Base-by-base conservation (phyloP, 2,888 invertebrate genomes). In the Endotricha flammealis region DNA sequence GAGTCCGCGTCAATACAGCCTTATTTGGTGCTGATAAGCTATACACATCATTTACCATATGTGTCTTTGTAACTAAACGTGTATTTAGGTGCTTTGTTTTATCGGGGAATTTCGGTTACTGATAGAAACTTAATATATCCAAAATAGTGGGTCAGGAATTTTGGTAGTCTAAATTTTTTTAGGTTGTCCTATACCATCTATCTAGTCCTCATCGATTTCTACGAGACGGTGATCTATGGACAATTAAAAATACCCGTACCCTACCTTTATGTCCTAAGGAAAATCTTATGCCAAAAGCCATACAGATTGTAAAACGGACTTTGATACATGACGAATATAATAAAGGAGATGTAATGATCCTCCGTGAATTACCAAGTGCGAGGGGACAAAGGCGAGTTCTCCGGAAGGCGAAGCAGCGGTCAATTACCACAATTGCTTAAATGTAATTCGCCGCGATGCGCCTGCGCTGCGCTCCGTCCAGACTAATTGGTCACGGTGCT, bases 341-440 rank as follows among this genome's bases (percentile, higher is more conserved):
- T 39, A 40, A 36, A 46, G 29, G 31, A 36, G 38, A 42, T 34
- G 35, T 24, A 39, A 41, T 41, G 36, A 45, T 39, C 46, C 53
- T 50, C 50, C 48, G 48, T 53, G 58, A 61, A 59, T 57, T 48
- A 51, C 41, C 55, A 57, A 53, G 50, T 57, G 56, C 53, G 53
- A 55, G 62, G 60, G 72, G 70, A 70, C 70, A 64, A 67, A 61
- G 58, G 45, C 57, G 57, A 54, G 45, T 47, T 62, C 62, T 78
- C 78, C 81, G 85, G 85, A 83, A 83, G 77, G 66, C 71, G 69
- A 59, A 50, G 57, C 58, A 67, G 65, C 61, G 66, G 60, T 70
- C 82, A 86, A 85, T 86, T 86, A 83, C 78, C 57, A 70, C 82
- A 85, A 85, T 83, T 83, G 85, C 75, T 78, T 68, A 74, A 85